These are phyloP conservation scores for Myiagra hebetior DNA, from an alignment of 2,113 vertebrate genomes.

Conservation along the genomic window DNA sequence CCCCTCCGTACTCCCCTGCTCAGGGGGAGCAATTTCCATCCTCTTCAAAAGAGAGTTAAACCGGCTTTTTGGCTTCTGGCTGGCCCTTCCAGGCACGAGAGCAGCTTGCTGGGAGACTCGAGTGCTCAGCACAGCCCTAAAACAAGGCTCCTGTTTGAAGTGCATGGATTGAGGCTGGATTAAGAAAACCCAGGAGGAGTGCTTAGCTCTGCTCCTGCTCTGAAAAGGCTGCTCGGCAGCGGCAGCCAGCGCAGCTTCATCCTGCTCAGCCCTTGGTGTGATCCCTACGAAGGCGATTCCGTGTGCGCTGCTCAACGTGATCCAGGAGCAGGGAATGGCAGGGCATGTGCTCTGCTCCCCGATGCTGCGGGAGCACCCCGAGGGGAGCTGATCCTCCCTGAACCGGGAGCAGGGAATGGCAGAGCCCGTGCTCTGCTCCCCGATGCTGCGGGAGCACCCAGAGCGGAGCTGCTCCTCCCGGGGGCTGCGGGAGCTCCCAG, in stretches of 20 bases:
- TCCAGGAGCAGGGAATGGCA: background rate
- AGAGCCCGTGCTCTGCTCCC: background rate
- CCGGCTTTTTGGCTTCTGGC: background rate
- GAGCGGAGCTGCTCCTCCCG: background rate
- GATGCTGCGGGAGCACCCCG: background rate
- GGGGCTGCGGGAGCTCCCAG: background rate
- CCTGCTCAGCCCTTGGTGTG: background rate
- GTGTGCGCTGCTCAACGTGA: accelerated
- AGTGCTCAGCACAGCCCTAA: background rate
- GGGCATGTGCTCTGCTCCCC: background rate
- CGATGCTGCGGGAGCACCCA: accelerated
- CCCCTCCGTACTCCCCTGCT: background rate
- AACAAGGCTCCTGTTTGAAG: constrained; percentile 22
- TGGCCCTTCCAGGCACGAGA: background rate
- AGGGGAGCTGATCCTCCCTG: background rate
- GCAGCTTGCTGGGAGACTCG: background rate
- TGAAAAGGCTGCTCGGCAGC: background rate
- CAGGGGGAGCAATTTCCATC: background rate
- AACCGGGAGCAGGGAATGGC: background rate
- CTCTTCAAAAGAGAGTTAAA: background rate
- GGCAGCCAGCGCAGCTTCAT: background rate
- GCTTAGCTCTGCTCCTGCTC: background rate
- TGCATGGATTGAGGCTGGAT: background rate
- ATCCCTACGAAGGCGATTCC: background rate
- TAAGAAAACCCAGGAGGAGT: background rate